Percentiles rank a stretch among this genome's conserved stretches.
phyloP scores from a whole-genome alignment of 1,140 invertebrate species.

The Cherax destructor region DNA sequence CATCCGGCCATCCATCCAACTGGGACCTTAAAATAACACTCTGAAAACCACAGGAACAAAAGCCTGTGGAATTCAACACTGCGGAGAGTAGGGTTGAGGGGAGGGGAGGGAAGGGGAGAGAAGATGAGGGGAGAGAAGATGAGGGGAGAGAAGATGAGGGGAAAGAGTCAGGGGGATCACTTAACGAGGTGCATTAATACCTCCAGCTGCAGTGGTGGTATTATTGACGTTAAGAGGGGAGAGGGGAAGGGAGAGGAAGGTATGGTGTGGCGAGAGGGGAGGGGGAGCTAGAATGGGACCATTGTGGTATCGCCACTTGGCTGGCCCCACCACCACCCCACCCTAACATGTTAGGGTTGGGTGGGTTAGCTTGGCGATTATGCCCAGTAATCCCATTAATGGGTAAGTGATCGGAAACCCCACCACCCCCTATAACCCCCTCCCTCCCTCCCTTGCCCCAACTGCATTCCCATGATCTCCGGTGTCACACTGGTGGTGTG shows the following conservation, averaged over 20 bases:
- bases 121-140: neutral
- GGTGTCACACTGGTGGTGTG: neutral
- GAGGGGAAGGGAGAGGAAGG: neutral
- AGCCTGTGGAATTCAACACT: neutral
- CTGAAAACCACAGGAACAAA: neutral
- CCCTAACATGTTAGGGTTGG: conserved; percentile 8
- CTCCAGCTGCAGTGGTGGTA: conserved; percentile 25
- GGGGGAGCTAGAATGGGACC: neutral
- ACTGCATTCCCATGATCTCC: neutral
- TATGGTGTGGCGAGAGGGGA: too few relatives aligned
- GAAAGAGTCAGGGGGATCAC: conserved; percentile 8
- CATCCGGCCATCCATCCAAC: too few relatives aligned
- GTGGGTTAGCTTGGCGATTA: conserved; percentile 19
- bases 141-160: too few relatives aligned
- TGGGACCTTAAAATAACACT: too few relatives aligned
- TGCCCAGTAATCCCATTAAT: conserved; percentile 38
- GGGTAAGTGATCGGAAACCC: conserved; percentile 45
- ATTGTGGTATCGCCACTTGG: conserved; percentile 33
- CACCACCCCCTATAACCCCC: neutral
- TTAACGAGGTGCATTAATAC: conserved; percentile 24
- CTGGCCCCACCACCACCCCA: too few relatives aligned
- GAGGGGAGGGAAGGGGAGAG: neutral
- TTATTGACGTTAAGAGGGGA: neutral
- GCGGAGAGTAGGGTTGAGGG: neutral
- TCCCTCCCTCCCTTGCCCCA: neutral